Evolutionary conservation across 2,888 invertebrate genomes (phyloP).

Genomic region (Dasysyrphus albostriatus): DNA sequence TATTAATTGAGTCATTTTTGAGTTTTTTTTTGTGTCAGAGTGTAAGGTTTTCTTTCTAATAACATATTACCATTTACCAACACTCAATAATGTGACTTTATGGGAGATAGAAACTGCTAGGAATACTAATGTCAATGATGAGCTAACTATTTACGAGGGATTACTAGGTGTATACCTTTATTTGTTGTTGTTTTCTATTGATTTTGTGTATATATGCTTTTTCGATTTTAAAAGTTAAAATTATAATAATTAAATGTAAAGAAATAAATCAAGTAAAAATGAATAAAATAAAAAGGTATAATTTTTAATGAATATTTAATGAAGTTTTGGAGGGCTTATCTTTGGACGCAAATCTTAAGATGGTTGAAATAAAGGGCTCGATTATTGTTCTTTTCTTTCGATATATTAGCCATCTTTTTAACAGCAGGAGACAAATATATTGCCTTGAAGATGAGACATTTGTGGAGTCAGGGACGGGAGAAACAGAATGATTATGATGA

Average conservation of each 20-base stretch:
- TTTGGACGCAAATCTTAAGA: not conserved
- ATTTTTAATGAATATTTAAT: conserved; percentile 56
- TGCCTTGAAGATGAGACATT: not conserved
- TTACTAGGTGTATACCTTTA: conserved; percentile 56
- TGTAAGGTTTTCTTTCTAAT: conserved; percentile 4
- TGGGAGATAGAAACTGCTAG: conserved; percentile 42
- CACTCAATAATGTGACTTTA: conserved; percentile 56
- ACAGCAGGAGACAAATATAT: not conserved
- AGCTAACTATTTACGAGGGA: conserved; percentile 41
- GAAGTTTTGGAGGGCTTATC: conserved; percentile 1
- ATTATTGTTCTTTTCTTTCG: not conserved
- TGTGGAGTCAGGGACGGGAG: not conserved
- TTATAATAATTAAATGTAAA: conserved; percentile 54
- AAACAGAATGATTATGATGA: no score
- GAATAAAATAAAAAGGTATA: conserved; percentile 43
- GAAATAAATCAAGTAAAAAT: conserved; percentile 63
- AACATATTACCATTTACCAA: conserved; percentile 30
- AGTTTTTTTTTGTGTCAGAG: conserved; percentile 1
- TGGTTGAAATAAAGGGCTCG: not conserved
- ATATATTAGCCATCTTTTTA: not conserved
- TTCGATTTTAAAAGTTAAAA: conserved; percentile 26
- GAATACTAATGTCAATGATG: conserved; percentile 59
- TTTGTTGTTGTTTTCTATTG: conserved; percentile 6
- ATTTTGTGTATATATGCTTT: conserved; percentile 6
- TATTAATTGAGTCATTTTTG: conserved; percentile 64